Evolutionary conservation across 2,113 vertebrate species (phyloP).

Genomic region (Sceloporus undulatus): DNA sequence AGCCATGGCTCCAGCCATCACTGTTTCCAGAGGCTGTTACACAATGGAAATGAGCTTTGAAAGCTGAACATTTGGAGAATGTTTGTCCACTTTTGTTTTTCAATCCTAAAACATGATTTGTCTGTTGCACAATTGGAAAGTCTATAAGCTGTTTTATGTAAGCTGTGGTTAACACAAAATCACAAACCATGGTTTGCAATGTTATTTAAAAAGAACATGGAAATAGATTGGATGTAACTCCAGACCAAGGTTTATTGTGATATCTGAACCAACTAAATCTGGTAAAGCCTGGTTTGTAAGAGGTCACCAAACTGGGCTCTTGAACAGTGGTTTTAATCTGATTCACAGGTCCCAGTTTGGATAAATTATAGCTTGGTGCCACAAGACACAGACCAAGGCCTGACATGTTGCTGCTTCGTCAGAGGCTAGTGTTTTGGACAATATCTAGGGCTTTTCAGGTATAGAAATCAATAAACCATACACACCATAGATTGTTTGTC

Average conservation of each 20-base stretch:
- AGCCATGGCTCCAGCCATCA: too few species aligned
- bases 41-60: not conserved
- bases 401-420: not conserved
- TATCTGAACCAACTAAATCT: not conserved
- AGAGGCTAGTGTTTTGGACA: not conserved
- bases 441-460: too few species aligned
- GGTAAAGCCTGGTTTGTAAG: too few species aligned
- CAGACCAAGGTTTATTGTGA: not conserved
- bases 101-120: too few species aligned
- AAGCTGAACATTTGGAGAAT: too few species aligned
- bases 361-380: not conserved
- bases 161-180: not conserved
- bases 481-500: too few species aligned
- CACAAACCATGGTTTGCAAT: not conserved
- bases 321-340: not conserved
- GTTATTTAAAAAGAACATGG: not conserved
- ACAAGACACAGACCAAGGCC: not conserved
- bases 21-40: not conserved
- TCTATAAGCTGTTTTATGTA: too few species aligned
- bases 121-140: too few species aligned
- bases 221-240: not conserved
- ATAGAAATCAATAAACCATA: too few species aligned
- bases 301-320: accelerated
- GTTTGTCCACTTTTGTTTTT: too few species aligned
- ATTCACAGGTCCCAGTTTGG: not conserved